Evolutionary conservation across 2,113 vertebrate genomes (phyloP), one percentile per base, ranked within the genome.

Genomic region (Egretta garzetta): DNA sequence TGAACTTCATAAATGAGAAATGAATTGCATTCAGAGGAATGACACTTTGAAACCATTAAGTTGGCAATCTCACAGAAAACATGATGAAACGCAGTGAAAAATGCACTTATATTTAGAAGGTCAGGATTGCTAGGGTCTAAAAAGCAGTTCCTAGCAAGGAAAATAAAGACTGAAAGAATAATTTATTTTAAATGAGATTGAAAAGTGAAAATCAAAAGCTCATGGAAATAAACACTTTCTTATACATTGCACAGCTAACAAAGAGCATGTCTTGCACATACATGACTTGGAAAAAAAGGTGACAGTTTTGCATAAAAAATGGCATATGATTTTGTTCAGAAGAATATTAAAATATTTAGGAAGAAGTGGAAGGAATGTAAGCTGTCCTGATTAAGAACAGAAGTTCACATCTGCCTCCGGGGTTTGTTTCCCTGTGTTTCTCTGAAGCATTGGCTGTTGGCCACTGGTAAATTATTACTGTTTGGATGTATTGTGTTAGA

Each of bases 121-220:
- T 73, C 79, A 67, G 55, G 37, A 74, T 49, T 88, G 55, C 47
- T 70, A 62, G 15, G 35, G 8, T 37, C 85, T 80, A 7, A 88
- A 93, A 82, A 72, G 1, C 11, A 81, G 35, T 71, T 43, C 33
- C 43, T 72, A 75, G 71, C 41, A 85, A 75, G 33, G 52, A 64
- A 92, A 90, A 91, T 59, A 80, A 88, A 88, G 82, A 74, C 73
- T 83, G 79, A 95, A 90, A 66, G 90, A 91, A 75, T 23, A 76
- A 80, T 93, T 83, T 64, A 50, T 90, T 88, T 88, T 63, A 86
- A 88, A 84, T 90, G 71, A n/a, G 58, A 93, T 67, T 50, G 75
- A 90, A 77, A 90, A 86, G 30, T 83, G 79, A 70, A 68, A 94
- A 86, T 49, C 1, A 4, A 88, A 93, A 90, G 33, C 41, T 73